Evolutionary conservation across 2,797 vertebrate genomes (phyloP), one percentile per base, ranked within the genome.

Genomic region (Chiropotes sagulatus): DNA sequence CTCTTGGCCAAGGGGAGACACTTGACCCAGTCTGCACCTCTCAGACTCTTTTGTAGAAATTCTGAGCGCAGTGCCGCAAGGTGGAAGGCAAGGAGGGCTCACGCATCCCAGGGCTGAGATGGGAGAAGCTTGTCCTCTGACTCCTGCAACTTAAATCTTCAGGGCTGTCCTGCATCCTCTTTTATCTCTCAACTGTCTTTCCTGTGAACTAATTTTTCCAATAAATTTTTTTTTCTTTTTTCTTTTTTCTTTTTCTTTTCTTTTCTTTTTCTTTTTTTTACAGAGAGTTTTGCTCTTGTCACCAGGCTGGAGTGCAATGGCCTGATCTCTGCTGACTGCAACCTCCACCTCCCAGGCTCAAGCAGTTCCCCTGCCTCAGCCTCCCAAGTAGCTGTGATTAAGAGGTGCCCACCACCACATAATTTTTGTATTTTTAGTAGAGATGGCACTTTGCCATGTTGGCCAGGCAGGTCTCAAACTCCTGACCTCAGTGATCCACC

Each of bases 21-120:
- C 20, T 30, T 33, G 28, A 14, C 28, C 2, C 6, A 10, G 17
- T 82, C 14, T 44, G 26, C 76, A 78, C 26, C 52, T 30, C 58
- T 85, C 70, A 36, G 52, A 82, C 54, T 88, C 54, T 83, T 39
- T 73, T 12, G 11, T 5, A 57, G 64, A 11, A 86, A 41, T 57
- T 67, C 73, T 48, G 57, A 84, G 70, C 14, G 3, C 30, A 70
- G 15, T 28, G 30, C 9, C 33, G 17, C 15, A 46, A 15, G 5
- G 30, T 22, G 12, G 57, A 84, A 28, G 36, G 52, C 7, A 15
- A 2, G 1, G 4, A 64, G 57, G 30, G 7, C 72, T 76, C 1
- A 7, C 30, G 5, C 7, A 1, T 24, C 14, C 5, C 22, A 2
- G 22, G 58, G 12, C 36, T 5, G 4, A 39, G 41, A 24, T 1